A percentile compares a stretch with the other conserved stretches of the same genome.
These are phyloP conservation scores for Oplegnathus fasciatus DNA, from an alignment of 2,113 vertebrate species.

Conservation along the genomic window DNA sequence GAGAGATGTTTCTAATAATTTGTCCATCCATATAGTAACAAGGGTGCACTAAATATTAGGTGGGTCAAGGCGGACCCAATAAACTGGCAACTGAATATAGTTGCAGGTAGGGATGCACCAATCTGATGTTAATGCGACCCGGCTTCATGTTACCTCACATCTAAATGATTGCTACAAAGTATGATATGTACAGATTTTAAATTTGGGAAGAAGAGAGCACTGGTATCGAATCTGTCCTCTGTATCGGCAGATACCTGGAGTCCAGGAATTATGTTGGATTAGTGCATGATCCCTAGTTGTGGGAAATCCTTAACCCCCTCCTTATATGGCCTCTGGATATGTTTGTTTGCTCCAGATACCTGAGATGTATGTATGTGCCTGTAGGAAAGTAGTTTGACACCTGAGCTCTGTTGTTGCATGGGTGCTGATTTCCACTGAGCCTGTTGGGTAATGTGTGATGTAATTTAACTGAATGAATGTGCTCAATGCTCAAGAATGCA, in stretches of 20 bases:
- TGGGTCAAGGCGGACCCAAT: not conserved
- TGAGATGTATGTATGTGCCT: constrained; percentile 18
- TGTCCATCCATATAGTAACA: too few relatives aligned
- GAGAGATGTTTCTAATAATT: not conserved
- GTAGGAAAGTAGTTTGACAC: constrained; percentile 43
- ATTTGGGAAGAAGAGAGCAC: not conserved
- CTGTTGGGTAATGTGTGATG: constrained; percentile 38
- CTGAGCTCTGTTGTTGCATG: constrained; percentile 36
- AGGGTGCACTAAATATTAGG: not conserved
- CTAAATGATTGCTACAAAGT: not conserved
- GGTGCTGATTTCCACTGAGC: constrained; percentile 32
- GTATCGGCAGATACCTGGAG: not conserved
- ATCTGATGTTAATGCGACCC: not conserved
- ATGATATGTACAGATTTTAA: not conserved
- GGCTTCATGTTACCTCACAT: not conserved
- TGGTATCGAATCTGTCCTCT: not conserved
- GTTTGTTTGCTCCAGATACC: constrained; percentile 9
- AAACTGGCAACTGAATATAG: not conserved
- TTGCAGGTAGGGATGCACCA: not conserved
- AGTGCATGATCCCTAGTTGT: not conserved
- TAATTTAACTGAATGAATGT: constrained; percentile 27
- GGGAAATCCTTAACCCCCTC: not conserved
- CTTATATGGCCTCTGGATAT: not conserved
- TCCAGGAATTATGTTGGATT: not conserved
- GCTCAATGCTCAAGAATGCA: constrained; percentile 11